Conservation (phyloP, 2,888 invertebrate genomes). For the Cancer borealis region DNA sequence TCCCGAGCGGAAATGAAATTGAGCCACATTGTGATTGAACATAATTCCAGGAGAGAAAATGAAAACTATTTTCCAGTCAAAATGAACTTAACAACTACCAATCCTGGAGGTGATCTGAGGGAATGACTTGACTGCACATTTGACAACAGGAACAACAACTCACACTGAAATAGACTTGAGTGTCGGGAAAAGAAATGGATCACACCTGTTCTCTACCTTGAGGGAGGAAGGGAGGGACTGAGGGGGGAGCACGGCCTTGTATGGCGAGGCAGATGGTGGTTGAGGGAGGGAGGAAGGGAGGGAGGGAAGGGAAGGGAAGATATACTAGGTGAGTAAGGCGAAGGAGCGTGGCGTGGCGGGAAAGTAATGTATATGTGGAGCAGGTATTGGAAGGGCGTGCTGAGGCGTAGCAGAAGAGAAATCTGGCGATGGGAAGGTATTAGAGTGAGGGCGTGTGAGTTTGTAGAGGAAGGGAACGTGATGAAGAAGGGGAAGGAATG, state of each 20-base stretch:
- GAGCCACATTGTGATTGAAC: not conserved
- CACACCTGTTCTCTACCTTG: not conserved
- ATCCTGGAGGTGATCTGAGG: not conserved
- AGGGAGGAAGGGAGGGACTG: not conserved
- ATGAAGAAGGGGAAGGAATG: not conserved
- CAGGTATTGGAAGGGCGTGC: slow-evolving; percentile 20
- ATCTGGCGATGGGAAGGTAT: not conserved
- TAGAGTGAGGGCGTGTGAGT: not conserved
- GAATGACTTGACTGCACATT: not conserved
- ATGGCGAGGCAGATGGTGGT: not conserved
- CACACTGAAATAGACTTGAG: not conserved
- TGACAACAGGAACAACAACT: not conserved
- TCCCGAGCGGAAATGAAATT: not conserved
- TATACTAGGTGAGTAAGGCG: slow-evolving; percentile 1
- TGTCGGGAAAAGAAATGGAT: slow-evolving; percentile 7
- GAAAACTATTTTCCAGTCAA: not conserved
- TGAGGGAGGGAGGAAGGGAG: not conserved
- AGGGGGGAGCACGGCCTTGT: not conserved
- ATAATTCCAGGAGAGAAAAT: not conserved
- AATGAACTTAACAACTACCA: not conserved
- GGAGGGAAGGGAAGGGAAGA: too few relatives aligned
- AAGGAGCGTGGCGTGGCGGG: slow-evolving; percentile 1
- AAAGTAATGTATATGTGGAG: not conserved
- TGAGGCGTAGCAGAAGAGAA: not conserved
- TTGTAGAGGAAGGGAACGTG: not conserved